These are phyloP conservation scores for Trogon surrucura DNA, from an alignment of 2,113 vertebrate species.

Conservation along the genomic window DNA sequence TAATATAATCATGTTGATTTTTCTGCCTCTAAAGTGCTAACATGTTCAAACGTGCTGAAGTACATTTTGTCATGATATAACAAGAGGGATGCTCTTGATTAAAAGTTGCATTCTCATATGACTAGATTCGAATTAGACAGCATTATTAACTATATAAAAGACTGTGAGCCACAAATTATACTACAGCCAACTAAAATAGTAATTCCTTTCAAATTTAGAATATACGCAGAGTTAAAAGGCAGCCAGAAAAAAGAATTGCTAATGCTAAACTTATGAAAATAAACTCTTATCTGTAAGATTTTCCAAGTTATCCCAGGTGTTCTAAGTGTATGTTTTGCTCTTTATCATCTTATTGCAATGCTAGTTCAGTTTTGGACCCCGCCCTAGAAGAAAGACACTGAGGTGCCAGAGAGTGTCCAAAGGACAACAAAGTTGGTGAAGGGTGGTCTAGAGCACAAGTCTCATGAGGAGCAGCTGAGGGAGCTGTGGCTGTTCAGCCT, in stretches of 20 bases:
- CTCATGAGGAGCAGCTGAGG: no score
- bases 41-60: fast-evolving
- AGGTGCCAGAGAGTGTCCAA: no score
- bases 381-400: no score
- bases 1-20: background rate
- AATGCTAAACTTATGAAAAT: background rate
- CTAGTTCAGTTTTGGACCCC: background rate
- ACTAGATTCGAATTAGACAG: background rate
- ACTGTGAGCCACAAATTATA: background rate
- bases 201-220: background rate
- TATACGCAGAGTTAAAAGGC: background rate
- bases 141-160: background rate
- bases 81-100: background rate
- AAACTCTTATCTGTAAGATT: background rate
- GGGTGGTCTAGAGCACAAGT: no score
- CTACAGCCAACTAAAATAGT: background rate
- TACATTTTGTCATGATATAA: background rate
- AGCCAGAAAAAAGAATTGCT: background rate
- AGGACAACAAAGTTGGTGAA: no score
- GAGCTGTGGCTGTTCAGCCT: no score
- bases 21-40: background rate
- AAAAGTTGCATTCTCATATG: background rate
- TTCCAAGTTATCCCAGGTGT: background rate
- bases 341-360: background rate
- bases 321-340: background rate